Conservation (phyloP, 2,888 invertebrate species). For the Lathronympha strigana region DNA sequence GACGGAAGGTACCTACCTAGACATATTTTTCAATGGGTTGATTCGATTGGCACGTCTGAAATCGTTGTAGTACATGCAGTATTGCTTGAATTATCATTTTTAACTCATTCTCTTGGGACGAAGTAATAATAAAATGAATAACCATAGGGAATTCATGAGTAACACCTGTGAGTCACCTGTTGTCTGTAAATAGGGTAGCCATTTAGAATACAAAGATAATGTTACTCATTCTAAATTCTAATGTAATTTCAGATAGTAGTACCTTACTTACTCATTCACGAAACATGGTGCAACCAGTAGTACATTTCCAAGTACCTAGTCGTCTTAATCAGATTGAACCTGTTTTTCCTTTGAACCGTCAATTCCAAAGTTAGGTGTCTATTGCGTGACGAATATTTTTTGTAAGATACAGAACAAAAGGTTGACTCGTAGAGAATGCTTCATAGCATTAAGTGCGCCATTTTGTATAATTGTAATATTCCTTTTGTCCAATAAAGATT, state of each 20-base stretch:
- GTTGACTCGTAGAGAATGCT: too few species aligned
- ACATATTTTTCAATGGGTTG: background rate
- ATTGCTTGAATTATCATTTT: background rate
- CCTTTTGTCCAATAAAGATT: too few species aligned
- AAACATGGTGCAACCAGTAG: background rate
- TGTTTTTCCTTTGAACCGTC: too few species aligned
- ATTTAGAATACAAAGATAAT: constrained; percentile 24
- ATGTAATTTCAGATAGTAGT: constrained; percentile 10
- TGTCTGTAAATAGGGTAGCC: constrained; percentile 13
- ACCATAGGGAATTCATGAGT: constrained; percentile 14
- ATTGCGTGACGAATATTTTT: too few species aligned
- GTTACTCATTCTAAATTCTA: constrained; percentile 33
- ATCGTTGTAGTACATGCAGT: background rate
- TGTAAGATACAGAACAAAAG: too few species aligned
- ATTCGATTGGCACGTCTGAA: background rate
- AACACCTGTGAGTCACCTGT: constrained; percentile 33
- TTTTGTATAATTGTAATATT: too few species aligned
- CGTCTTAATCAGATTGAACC: background rate
- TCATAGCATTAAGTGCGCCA: too few species aligned
- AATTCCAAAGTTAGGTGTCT: too few species aligned
- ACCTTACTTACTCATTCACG: background rate
- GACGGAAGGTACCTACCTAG: background rate
- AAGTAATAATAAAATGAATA: constrained; percentile 17
- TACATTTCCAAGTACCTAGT: too few species aligned
- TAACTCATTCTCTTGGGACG: constrained; percentile 5